Percentiles rank a stretch among this genome's conserved stretches.
phyloP scores from a whole-genome alignment of 2,113 vertebrate species.

The Theristicus caerulescens region DNA sequence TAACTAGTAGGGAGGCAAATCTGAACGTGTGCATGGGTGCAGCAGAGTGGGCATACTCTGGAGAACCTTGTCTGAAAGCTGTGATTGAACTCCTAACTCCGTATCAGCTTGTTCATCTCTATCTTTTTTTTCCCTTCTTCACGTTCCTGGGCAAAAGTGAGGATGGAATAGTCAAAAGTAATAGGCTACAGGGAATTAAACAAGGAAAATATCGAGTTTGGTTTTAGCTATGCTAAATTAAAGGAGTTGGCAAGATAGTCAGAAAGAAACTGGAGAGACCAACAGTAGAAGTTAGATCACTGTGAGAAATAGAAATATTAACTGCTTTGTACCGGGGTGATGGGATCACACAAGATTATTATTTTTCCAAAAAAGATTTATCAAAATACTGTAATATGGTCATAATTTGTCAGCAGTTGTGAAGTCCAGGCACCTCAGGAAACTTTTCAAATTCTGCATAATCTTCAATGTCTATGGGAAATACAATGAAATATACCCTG shows the following conservation, averaged over 20 bases:
- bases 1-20: background rate
- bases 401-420: slow-evolving; percentile 30
- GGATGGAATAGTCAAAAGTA: background rate
- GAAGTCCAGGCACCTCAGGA: background rate
- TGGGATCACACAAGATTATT: background rate
- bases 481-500: slow-evolving; percentile 14
- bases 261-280: background rate
- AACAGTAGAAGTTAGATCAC: background rate
- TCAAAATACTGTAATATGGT: slow-evolving; percentile 21
- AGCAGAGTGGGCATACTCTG: background rate
- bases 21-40: background rate
- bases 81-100: background rate
- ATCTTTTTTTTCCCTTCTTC: background rate
- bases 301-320: background rate
- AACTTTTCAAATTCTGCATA: slow-evolving; percentile 20
- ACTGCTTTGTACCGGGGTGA: background rate
- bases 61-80: background rate
- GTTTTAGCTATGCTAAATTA: background rate
- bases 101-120: background rate
- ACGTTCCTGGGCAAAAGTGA: background rate
- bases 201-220: background rate
- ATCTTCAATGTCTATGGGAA: slow-evolving; percentile 26
- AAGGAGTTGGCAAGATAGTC: background rate
- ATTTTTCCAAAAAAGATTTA: background rate
- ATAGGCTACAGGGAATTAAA: background rate